phyloP scores from a whole-genome alignment of 1,140 invertebrate species.

The Leptinotarsa defecta region DNA sequence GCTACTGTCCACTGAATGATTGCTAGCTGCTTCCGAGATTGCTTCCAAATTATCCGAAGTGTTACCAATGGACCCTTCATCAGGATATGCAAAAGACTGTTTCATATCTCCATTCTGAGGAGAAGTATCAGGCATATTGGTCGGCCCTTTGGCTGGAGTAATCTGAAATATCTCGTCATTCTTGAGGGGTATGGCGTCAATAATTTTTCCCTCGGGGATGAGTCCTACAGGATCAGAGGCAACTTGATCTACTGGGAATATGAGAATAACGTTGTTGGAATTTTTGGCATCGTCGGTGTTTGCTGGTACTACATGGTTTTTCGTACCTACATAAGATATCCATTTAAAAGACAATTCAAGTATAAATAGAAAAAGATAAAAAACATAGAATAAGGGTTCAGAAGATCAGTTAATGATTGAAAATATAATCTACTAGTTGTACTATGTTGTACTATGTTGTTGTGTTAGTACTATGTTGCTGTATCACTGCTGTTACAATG shows the following conservation, averaged over 20 bases:
- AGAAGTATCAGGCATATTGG: slow-evolving; percentile 19
- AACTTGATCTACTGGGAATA: slow-evolving; percentile 66
- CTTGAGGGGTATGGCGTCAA: slow-evolving; percentile 38
- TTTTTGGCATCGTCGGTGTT: background rate
- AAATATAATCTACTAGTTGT: no score
- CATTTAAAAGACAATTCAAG: no score
- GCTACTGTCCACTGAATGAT: slow-evolving; percentile 92
- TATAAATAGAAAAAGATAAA: no score
- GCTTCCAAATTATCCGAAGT: slow-evolving; percentile 93
- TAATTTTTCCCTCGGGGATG: slow-evolving; percentile 74
- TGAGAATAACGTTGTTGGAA: slow-evolving; percentile 59
- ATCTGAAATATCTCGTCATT: slow-evolving; percentile 34
- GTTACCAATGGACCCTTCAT: slow-evolving; percentile 85
- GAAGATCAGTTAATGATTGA: no score
- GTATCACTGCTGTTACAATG: no score
- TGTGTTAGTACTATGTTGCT: no score
- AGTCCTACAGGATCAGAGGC: slow-evolving; percentile 68
- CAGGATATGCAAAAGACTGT: slow-evolving; percentile 75
- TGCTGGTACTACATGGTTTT: background rate
- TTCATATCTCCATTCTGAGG: slow-evolving; percentile 30
- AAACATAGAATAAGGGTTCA: no score
- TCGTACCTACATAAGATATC: background rate
- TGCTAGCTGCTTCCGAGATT: slow-evolving; percentile 91
- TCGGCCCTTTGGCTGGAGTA: background rate
- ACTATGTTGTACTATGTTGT: no score